Evolutionary conservation across 92 coral and sea anemone genomes (phyloP).

Genomic region (Epizoanthus fatuus): DNA sequence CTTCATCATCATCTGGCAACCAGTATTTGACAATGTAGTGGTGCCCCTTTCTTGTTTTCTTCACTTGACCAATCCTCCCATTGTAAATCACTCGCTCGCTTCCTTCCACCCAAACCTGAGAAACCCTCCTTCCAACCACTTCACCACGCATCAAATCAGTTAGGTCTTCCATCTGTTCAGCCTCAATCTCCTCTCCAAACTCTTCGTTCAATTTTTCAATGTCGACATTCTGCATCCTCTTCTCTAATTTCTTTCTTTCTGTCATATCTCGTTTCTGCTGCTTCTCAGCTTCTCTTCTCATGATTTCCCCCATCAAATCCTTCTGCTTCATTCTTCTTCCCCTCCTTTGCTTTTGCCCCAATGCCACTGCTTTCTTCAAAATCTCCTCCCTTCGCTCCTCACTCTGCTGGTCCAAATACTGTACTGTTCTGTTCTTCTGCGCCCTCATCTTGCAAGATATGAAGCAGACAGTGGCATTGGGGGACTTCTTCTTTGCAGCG

Average conservation of each 20-base stretch:
- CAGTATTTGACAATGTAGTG: not conserved
- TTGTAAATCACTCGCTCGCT: not conserved
- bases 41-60: not conserved
- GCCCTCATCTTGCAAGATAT: not conserved
- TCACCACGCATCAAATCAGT: not conserved
- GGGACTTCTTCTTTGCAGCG: constrained; percentile 1
- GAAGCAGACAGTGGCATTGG: constrained; percentile 5
- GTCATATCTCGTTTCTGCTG: not conserved
- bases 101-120: constrained; percentile 1
- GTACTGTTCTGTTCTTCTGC: not conserved
- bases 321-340: not conserved
- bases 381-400: not conserved
- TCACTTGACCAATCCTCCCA: not conserved
- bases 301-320: not conserved
- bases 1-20: not conserved
- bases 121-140: not conserved
- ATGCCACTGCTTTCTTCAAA: constrained; percentile 5
- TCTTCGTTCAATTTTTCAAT: not conserved
- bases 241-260: not conserved
- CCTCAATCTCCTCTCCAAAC: not conserved
- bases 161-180: not conserved
- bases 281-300: not conserved
- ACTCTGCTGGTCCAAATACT: not conserved
- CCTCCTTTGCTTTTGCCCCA: constrained; percentile 9
- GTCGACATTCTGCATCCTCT: not conserved